phyloP scores from a whole-genome alignment of 1,140 invertebrate species.

The Lamellibrachia luymesi region DNA sequence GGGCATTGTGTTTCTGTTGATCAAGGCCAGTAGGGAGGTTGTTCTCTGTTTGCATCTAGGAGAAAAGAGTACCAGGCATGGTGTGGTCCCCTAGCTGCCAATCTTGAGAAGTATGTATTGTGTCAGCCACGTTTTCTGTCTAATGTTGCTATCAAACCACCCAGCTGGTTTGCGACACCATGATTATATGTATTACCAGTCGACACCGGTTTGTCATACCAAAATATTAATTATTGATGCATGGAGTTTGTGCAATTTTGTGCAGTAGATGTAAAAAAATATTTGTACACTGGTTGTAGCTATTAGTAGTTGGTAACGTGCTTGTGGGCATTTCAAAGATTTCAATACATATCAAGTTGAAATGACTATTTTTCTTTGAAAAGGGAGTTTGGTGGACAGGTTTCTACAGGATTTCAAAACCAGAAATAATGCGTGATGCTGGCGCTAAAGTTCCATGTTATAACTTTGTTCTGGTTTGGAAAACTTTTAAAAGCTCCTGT shows the following conservation, averaged over 20 bases:
- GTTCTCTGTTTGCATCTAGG: not conserved
- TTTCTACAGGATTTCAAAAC: not conserved
- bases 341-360: slow-evolving; percentile 5
- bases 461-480: not conserved
- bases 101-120: not conserved
- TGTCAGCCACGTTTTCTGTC: not conserved
- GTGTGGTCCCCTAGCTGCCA: not conserved
- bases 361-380: slow-evolving; percentile 6
- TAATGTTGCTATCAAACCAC: not conserved
- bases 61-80: not conserved
- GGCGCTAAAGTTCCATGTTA: not conserved
- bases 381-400: not conserved
- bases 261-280: not conserved
- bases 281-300: not conserved
- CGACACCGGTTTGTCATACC: not conserved
- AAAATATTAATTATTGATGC: not conserved
- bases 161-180: not conserved
- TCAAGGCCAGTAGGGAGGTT: not conserved
- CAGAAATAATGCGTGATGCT: not conserved
- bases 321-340: not conserved
- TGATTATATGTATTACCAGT: not conserved
- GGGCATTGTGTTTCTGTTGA: not conserved
- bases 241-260: not conserved
- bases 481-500: not conserved
- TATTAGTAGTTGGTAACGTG: not conserved